Base-by-base conservation (phyloP, 2,797 vertebrate genomes). In the Acipenser oxyrinchus region DNA sequence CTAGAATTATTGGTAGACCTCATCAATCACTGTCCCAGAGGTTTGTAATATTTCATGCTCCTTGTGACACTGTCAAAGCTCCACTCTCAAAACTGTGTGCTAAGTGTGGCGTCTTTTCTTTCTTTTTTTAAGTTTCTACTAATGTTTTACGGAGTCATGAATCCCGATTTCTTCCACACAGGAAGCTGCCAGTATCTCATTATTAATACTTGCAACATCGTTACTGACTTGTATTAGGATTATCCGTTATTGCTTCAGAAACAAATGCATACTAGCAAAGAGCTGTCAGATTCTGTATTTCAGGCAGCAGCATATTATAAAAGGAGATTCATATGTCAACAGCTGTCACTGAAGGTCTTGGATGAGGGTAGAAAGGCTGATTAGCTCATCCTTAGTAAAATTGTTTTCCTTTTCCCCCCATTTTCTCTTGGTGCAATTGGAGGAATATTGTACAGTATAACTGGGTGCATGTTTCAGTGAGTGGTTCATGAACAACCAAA, bases 21-120 rank as follows among this genome's bases (percentile, higher is more conserved):
- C 72, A 74, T 73, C 70, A 71, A 68, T 75, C 72, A 75, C 66
- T 69, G 53, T 74, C 66, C 66, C 50, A 0, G 53, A 53, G 70
- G 71, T 18, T 49, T 60, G 72, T 66, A 23, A 66, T 64, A 68
- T 71, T 62, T 37, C 60, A 37, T 37, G 60, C 60, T 71, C 51
- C 66, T 70, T 65, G 60, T 70, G 71, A 61, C 67, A 66, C 49
- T 49, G 67, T 66, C 64, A 70, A 64, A 66, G 23, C 66, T 51
- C 12, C 65, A 66, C 65, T 70, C 59, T 64, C 58, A 73, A 67
- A 66, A 23, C 70, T 74, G 66, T 63, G 71, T 61, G 64, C 58
- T 71, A 66, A 68, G 48, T 68, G 60, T 37, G 37, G 37, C 5
- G 37, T 37, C 51, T 63, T 63, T 68, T 11, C 13, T 62, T 8